Percentiles rank a stretch among this genome's conserved stretches.
phyloP scores from a whole-genome alignment of 2,888 invertebrate species.

The Eretmocerus hayati region DNA sequence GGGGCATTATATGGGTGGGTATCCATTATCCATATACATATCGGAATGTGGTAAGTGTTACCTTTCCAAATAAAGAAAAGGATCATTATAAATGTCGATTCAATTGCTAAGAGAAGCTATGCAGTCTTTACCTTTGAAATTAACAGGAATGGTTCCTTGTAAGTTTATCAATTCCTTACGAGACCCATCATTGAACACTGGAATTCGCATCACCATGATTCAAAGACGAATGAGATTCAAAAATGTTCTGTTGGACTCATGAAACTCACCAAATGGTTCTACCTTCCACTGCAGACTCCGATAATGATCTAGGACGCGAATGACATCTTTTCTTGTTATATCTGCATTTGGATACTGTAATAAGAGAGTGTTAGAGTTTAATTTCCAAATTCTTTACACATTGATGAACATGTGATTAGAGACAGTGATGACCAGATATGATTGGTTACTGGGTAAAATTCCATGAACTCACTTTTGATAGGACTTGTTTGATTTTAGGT shows the following conservation, averaged over 20 bases:
- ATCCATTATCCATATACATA: constrained; percentile 93
- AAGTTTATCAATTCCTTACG: constrained; percentile 75
- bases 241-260: too few relatives aligned
- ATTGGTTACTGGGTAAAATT: too few relatives aligned
- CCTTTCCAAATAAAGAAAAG: constrained; percentile 50
- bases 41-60: constrained; percentile 87
- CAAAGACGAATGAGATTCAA: not conserved
- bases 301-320: constrained; percentile 58
- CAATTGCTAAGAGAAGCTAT: too few relatives aligned
- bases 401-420: not conserved
- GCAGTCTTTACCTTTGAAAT: constrained; percentile 17
- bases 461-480: constrained; percentile 50
- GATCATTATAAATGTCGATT: not conserved
- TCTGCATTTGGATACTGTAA: constrained; percentile 66
- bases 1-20: constrained; percentile 97
- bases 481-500: constrained; percentile 49
- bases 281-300: constrained; percentile 58
- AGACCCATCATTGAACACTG: constrained; percentile 84
- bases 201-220: constrained; percentile 21
- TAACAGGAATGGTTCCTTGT: constrained; percentile 78
- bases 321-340: constrained; percentile 60
- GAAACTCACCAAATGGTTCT: constrained; percentile 62
- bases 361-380: constrained; percentile 2
- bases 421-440: too few relatives aligned
- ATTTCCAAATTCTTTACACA: constrained; percentile 4